phyloP scores from a whole-genome alignment of 1,140 invertebrate species.

The Augochlora pura region DNA sequence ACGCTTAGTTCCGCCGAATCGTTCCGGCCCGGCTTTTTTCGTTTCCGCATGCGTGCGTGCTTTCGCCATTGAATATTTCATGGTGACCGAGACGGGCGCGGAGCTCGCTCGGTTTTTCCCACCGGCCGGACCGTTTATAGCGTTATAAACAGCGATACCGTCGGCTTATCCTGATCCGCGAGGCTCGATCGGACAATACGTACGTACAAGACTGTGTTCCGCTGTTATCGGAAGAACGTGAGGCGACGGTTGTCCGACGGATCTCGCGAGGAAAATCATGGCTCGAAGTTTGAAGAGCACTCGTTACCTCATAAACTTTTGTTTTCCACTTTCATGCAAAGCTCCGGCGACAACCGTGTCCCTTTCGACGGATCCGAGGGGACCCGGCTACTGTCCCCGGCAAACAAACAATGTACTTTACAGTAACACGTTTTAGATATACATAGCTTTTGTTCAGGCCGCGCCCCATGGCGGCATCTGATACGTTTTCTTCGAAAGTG shows the following conservation, averaged over 20 bases:
- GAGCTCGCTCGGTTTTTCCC: neutral
- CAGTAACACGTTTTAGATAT: conserved; percentile 47
- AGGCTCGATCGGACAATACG: neutral
- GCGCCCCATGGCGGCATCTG: conserved; percentile 5
- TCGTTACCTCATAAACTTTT: conserved; percentile 23
- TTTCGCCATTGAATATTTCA: conserved; percentile 4
- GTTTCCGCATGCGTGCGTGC: neutral
- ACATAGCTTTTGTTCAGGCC: neutral
- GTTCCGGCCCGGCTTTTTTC: neutral
- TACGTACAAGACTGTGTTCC: neutral
- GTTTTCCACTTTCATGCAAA: neutral
- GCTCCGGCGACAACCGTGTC: neutral
- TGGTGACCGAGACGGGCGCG: neutral
- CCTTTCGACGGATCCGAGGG: conserved; percentile 2
- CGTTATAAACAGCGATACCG: neutral
- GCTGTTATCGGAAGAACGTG: conserved; percentile 8
- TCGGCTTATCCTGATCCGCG: neutral
- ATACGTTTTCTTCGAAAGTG: conserved; percentile 48
- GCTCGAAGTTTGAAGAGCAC: conserved; percentile 8
- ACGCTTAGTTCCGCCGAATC: neutral
- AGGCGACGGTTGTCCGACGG: neutral
- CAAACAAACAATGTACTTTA: conserved; percentile 48
- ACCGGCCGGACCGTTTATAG: neutral
- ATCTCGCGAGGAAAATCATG: conserved; percentile 1
- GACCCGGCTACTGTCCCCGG: conserved; percentile 15